These are phyloP conservation scores for Galendromus occidentalis DNA, from an alignment of 1,140 invertebrate genomes.

Conservation along the genomic window DNA sequence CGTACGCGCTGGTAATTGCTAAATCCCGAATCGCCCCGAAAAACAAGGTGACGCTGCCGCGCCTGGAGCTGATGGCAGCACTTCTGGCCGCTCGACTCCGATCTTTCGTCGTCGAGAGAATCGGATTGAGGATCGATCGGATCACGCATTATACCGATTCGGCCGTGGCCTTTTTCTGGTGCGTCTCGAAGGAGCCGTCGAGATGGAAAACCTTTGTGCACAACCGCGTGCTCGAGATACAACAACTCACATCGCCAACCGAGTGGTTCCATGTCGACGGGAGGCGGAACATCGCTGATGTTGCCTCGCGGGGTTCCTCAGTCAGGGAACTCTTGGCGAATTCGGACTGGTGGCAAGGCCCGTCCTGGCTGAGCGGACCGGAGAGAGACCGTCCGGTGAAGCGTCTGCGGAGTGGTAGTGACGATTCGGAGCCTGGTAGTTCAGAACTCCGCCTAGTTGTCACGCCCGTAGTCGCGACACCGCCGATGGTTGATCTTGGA, in stretches of 20 bases:
- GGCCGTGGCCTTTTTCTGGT: neutral
- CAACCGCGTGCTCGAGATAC: neutral
- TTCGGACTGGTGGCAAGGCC: neutral
- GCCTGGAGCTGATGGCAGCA: constrained; percentile 9
- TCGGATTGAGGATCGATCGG: neutral
- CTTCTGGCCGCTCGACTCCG: constrained; percentile 9
- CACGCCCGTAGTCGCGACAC: neutral
- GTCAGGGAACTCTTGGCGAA: too few species aligned
- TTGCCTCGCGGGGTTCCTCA: neutral
- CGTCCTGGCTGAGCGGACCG: neutral
- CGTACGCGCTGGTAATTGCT: neutral
- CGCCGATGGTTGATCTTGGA: neutral
- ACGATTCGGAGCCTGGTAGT: neutral
- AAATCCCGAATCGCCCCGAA: constrained; percentile 15
- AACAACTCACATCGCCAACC: neutral
- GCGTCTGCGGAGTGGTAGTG: neutral
- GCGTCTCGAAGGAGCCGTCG: neutral
- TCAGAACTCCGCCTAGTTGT: neutral
- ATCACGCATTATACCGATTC: neutral
- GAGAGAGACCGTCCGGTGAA: neutral
- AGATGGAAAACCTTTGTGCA: neutral
- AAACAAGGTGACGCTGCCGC: constrained; percentile 10
- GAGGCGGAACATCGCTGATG: neutral
- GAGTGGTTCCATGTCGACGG: neutral
- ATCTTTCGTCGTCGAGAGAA: neutral